These are phyloP conservation scores for Limanda limanda DNA, from an alignment of 2,113 vertebrate species.

Conservation along the genomic window DNA sequence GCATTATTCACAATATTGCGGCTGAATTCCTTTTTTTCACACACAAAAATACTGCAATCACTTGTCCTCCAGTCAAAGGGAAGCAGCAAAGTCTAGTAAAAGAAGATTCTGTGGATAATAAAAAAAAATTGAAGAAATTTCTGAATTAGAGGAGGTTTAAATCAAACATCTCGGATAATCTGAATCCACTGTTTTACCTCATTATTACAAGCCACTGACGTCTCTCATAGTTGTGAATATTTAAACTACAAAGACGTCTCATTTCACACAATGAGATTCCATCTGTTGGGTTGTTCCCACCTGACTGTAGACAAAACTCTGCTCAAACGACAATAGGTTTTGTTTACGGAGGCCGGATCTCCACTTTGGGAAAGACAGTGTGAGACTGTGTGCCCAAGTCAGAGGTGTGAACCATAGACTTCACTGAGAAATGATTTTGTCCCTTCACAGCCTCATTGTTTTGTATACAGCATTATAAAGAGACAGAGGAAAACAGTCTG, in stretches of 20 bases:
- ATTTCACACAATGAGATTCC: slow-evolving; percentile 8
- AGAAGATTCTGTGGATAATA: neutral
- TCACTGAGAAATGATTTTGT: slow-evolving; percentile 2
- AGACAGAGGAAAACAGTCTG: neutral
- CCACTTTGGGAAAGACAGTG: neutral
- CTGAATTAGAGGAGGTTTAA: too few species aligned
- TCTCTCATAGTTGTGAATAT: slow-evolving; percentile 22
- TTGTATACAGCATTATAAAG: slow-evolving; percentile 3
- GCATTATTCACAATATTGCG: neutral
- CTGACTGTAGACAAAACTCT: slow-evolving; percentile 4
- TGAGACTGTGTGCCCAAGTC: neutral
- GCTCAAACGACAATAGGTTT: neutral
- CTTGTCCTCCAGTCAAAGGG: neutral
- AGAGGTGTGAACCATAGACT: neutral
- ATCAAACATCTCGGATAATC: slow-evolving; percentile 7
- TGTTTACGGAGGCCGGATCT: slow-evolving; percentile 3
- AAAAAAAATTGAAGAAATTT: too few species aligned
- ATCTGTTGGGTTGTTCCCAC: neutral
- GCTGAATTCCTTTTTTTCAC: neutral
- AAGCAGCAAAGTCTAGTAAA: neutral
- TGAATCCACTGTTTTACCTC: slow-evolving; percentile 14
- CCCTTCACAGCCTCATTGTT: neutral
- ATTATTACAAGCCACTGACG: slow-evolving; percentile 23
- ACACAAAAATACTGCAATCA: neutral
- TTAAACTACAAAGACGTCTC: neutral